These are phyloP conservation scores for Rosalia funebris DNA, from an alignment of 2,888 invertebrate species.

Conservation along the genomic window DNA sequence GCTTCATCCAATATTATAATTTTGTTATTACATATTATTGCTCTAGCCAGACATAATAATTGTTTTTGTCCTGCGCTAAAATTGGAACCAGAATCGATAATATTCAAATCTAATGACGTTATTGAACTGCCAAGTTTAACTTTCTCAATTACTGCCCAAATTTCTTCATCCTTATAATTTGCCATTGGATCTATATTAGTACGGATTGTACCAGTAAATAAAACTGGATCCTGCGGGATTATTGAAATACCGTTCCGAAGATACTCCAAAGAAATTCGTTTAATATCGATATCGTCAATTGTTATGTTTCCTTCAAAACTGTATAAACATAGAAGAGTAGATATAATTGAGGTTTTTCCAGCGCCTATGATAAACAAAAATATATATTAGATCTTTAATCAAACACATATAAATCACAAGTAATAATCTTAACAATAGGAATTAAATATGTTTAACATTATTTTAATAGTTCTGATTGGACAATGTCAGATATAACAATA, in stretches of 20 bases:
- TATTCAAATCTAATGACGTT: conserved; percentile 65
- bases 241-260: conserved; percentile 78
- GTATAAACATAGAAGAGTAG: conserved; percentile 72
- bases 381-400: no score
- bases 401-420: no score
- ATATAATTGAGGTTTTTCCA: conserved; percentile 81
- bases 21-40: conserved; percentile 64
- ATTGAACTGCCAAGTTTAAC: conserved; percentile 65
- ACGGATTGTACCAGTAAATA: conserved; percentile 76
- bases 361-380: conserved; percentile 76
- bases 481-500: no score
- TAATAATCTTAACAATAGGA: no score
- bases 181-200: conserved; percentile 52
- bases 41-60: conserved; percentile 76
- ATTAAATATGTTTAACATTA: no score
- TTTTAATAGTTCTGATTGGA: no score
- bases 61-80: conserved; percentile 70
- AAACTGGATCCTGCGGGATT: conserved; percentile 86
- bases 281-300: conserved; percentile 75
- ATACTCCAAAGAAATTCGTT: conserved; percentile 47
- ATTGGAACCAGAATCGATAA: conserved; percentile 51
- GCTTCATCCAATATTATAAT: conserved; percentile 72
- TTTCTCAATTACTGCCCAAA: conserved; percentile 52
- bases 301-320: conserved; percentile 67
- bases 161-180: conserved; percentile 43